These are phyloP conservation scores for Toxotes lorentzi DNA, from an alignment of 2,797 vertebrate species.

Conservation along the genomic window DNA sequence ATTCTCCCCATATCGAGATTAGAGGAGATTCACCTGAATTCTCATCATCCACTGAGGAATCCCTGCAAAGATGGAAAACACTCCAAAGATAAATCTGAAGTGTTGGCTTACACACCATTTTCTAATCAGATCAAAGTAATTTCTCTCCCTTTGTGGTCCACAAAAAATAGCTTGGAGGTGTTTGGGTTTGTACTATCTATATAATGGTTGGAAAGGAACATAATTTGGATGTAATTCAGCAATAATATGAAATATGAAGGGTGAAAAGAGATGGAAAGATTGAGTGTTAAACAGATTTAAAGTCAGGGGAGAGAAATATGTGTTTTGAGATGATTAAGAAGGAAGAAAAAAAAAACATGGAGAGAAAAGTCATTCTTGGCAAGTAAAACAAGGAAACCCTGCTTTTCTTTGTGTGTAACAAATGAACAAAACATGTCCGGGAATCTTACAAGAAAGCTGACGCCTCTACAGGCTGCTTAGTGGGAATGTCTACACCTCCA, in stretches of 20 bases:
- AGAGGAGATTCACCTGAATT: conserved; percentile 81
- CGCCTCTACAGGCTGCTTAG: conserved; percentile 59
- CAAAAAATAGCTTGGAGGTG: not conserved
- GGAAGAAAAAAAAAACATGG: not conserved
- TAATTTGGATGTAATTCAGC: not conserved
- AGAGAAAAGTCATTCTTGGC: not conserved
- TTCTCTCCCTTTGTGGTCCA: not conserved
- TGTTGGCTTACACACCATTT: not conserved
- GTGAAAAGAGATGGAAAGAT: not conserved
- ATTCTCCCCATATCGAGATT: conserved; percentile 85
- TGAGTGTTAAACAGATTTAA: not conserved
- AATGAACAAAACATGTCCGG: not conserved
- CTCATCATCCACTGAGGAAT: conserved; percentile 71
- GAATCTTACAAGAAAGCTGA: conserved; percentile 69
- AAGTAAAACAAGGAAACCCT: not conserved
- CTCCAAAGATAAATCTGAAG: not conserved
- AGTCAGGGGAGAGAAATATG: not conserved
- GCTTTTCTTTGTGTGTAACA: not conserved
- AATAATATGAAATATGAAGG: not conserved
- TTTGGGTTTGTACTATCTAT: not conserved
- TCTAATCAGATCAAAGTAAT: not conserved
- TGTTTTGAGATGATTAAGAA: not conserved
- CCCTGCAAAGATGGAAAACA: conserved; percentile 57
- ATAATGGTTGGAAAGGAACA: not conserved
- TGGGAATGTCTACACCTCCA: conserved; percentile 64